Evolutionary conservation across 2,888 invertebrate species (phyloP).

Genomic region (Pandemis cinnamomeana): DNA sequence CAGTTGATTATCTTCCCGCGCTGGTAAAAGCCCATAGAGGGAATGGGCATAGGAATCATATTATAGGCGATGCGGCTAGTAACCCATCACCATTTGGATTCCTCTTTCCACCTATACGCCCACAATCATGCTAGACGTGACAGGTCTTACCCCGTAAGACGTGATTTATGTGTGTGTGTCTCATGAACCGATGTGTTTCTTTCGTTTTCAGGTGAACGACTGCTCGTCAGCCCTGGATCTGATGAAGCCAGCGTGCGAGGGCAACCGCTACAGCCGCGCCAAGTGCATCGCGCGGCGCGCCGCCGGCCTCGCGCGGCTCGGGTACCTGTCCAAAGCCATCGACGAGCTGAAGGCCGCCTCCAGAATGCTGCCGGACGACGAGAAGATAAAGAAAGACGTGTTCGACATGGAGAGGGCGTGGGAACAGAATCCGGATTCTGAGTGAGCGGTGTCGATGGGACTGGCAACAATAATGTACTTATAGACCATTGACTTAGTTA

Average conservation of each 20-base stretch:
- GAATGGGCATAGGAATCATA: no score
- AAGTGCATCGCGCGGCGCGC: slow-evolving; percentile 90
- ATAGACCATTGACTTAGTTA: no score
- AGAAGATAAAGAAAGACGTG: slow-evolving; percentile 85
- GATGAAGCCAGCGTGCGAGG: slow-evolving; percentile 88
- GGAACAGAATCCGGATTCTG: slow-evolving; percentile 89
- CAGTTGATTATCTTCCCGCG: no score
- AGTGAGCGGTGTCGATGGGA: slow-evolving; percentile 50
- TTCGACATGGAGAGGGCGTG: slow-evolving; percentile 91
- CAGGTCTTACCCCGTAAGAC: no score
- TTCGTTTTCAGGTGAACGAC: slow-evolving; percentile 71
- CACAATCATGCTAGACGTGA: no score
- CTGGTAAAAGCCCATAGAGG: no score
- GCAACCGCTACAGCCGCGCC: slow-evolving; percentile 88
- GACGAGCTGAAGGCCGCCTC: slow-evolving; percentile 90
- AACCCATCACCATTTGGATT: no score
- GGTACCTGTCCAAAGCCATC: slow-evolving; percentile 88
- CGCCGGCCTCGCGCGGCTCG: slow-evolving; percentile 88
- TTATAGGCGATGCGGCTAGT: no score
- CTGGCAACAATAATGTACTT: no score
- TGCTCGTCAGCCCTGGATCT: slow-evolving; percentile 89
- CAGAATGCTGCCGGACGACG: slow-evolving; percentile 86
- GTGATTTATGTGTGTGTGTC: no score
- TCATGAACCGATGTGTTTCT: no score
- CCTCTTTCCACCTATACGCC: no score